Evolutionary conservation across 92 coral and sea anemone species (phyloP), one percentile per base, ranked within the genome.

Genomic region (Porites lobata): DNA sequence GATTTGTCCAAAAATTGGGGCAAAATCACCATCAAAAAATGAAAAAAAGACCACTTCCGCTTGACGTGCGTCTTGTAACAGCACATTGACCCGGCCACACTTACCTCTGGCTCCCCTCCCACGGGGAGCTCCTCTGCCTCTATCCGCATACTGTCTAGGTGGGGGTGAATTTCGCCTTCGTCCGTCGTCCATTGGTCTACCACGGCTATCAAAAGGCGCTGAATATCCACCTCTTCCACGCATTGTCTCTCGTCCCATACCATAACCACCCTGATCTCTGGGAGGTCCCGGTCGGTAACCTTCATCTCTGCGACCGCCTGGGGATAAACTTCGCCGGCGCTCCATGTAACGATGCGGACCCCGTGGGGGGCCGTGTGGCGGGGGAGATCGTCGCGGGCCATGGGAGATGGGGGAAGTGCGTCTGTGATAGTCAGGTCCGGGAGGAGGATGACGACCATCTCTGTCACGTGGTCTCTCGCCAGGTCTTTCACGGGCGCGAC

Each of bases 221-320:
- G 79, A 61, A 80, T 94, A 92, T 21, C 91, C 95, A 17, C 96
- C 94, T 79, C 98, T 91, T 5, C 98, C 96, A 43, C 88, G 89
- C 62, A 84, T 86, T n/a, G 87, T 62, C 14, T 85, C 95, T 6
- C 95, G 91, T 14, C 95, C 96, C 85, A 90, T 82, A 7, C 96
- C 91, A 52, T 78, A 84, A 1, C 84, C 79, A 0, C 79, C 88
- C 62, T 92, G 95, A 38, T 93, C 96, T 61, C 93, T 81, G 17
- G 94, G 94, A 47, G 96, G 96, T 15, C 96, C 96, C 19, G 69
- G 88, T 11, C 96, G 93, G 74, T 85, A 96, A 18, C 95, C 90
- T 65, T 94, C 96, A 38, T 96, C 98, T 61, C 92, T 74, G 71
- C 98, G 92, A 72, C 96, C 83, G 2, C 96, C 87, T 2, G 89